Conservation (phyloP, 2,888 invertebrate genomes). For the Diaprepes abbreviatus region DNA sequence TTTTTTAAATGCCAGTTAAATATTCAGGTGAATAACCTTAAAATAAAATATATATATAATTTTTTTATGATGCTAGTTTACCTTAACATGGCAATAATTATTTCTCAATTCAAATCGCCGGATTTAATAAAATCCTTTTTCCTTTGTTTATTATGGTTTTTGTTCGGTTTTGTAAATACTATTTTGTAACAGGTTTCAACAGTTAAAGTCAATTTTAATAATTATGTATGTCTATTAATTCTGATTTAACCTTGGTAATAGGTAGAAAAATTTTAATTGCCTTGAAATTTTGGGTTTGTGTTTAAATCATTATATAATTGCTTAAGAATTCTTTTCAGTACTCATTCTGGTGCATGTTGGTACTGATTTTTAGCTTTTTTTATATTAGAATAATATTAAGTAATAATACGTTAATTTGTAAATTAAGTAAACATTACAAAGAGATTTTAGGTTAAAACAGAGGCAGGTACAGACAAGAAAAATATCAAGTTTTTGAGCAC, state of each 20-base stretch:
- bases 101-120: neutral
- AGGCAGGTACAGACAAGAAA: no score
- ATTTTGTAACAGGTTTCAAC: neutral
- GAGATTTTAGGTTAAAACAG: no score
- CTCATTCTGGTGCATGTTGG: no score
- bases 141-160: no score
- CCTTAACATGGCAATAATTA: neutral
- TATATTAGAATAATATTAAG: no score
- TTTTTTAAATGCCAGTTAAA: neutral
- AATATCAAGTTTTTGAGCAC: no score
- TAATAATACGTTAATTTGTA: no score
- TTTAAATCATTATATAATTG: neutral
- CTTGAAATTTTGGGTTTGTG: neutral
- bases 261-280: neutral
- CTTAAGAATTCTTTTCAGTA: no score
- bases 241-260: constrained; percentile 6
- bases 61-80: neutral
- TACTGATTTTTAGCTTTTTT: no score
- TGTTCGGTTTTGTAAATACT: neutral
- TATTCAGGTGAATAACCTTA: constrained; percentile 9
- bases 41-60: neutral
- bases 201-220: neutral
- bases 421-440: no score
- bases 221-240: neutral
- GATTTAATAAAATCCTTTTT: neutral